Evolutionary conservation across 1,140 invertebrate genomes (phyloP), one percentile per base, ranked within the genome.

Genomic region (Ceratosolen fusciceps): DNA sequence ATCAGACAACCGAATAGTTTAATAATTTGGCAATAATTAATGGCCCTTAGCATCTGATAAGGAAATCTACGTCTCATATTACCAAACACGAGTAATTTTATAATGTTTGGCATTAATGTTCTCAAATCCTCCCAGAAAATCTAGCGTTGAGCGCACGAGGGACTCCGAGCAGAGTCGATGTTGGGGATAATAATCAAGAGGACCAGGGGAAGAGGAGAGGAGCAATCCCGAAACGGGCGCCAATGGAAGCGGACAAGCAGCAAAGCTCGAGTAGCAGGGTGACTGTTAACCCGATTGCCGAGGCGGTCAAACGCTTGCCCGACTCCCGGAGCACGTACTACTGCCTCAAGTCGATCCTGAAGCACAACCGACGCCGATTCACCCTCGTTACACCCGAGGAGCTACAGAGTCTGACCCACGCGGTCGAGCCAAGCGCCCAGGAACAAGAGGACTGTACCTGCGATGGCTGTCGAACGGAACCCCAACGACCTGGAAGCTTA

Each of bases 291-390:
- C 86, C 87, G 0, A 85, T 87, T 37, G 84, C 85, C 8, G 85
- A 87, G 19, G 76, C 79, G 9, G 80, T 83, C 9, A 81, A 82
- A 70, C 82, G 77, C 0, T 68, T 89, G 8, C 82, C 88, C 0
- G 82, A 76, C 7, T 89, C 89, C 4, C 52, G 71, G 5, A 80
- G 71, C 9, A 89, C 88, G 0, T 88, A 89, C 29, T 86, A 88
- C 62, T 90, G 88, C 56, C 79, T 90, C 0, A 90, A 89, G 70
- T 89, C 89, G 9, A 90, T 90, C 24, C 75, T 90, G 0, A 89
- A 89, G 43, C 87, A 89, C 70, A 88, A 90, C 52, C 84, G 83
- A 2, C 79, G 89, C 29, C 83, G 88, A 1, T 90, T 90, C 49
- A 90, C 88, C 1, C 65, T 90, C 2, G 88, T 90, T 1, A 87